Conservation (phyloP, 2,113 vertebrate species). For the Vimba vimba region DNA sequence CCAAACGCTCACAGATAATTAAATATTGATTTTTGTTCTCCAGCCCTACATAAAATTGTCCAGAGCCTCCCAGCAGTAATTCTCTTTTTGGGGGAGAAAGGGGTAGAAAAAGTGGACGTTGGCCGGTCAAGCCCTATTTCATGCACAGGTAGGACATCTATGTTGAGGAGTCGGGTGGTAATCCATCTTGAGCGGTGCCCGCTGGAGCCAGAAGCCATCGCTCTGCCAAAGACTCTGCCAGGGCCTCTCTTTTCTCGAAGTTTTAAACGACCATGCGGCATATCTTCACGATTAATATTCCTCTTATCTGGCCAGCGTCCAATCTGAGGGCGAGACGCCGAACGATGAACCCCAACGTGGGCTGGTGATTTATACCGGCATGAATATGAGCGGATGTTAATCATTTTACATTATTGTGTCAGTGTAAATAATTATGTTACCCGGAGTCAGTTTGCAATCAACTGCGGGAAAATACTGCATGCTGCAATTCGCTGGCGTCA, state of each 20-base stretch:
- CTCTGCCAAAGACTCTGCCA: slow-evolving; percentile 26
- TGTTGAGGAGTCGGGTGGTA: slow-evolving; percentile 42
- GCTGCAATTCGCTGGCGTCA: slow-evolving; percentile 5
- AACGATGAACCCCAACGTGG: slow-evolving; percentile 3
- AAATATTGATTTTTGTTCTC: slow-evolving; percentile 99
- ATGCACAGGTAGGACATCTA: slow-evolving; percentile 58
- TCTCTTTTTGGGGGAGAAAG: slow-evolving; percentile 78
- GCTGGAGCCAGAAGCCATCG: slow-evolving; percentile 39
- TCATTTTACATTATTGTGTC: slow-evolving; percentile 44
- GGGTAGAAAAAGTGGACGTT: slow-evolving; percentile 52
- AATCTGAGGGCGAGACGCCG: slow-evolving; percentile 13
- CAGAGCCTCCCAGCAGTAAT: slow-evolving; percentile 97
- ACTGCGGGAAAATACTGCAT: slow-evolving; percentile 32
- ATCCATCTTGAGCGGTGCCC: slow-evolving; percentile 34
- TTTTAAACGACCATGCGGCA: slow-evolving; percentile 41
- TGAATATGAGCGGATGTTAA: slow-evolving; percentile 45
- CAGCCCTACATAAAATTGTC: slow-evolving; percentile 99
- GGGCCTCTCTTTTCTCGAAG: slow-evolving; percentile 26
- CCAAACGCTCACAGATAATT: slow-evolving; percentile 99
- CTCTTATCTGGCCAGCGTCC: slow-evolving; percentile 23
- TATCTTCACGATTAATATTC: slow-evolving; percentile 35
- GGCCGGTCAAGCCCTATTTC: slow-evolving; percentile 57
- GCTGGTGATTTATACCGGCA: slow-evolving; percentile 26
- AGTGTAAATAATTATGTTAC: slow-evolving; percentile 44
- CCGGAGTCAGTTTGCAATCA: slow-evolving; percentile 42